A percentile compares a stretch with the other conserved stretches of the same genome.
Conservation (phyloP, 2,888 invertebrate species). For the Cataglyphis albicans region DNA sequence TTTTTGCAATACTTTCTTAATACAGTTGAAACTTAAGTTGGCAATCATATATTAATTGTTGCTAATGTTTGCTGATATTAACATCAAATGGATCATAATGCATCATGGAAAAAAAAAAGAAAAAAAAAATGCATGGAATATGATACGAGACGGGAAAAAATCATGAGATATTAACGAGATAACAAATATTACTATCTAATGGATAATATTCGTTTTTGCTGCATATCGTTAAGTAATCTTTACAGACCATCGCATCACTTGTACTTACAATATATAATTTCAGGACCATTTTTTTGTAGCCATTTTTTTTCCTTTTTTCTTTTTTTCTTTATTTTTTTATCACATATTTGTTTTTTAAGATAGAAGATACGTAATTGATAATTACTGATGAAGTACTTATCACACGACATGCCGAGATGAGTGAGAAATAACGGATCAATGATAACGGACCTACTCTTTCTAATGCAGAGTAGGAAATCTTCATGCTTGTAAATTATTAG, state of each 20-base stretch:
- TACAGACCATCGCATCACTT: slow-evolving; percentile 15
- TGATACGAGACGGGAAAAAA: not conserved
- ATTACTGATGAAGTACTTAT: not conserved
- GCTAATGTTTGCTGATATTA: not conserved
- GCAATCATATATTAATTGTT: slow-evolving; percentile 10
- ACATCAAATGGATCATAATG: not conserved
- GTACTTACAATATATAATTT: slow-evolving; percentile 14
- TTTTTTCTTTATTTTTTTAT: not conserved
- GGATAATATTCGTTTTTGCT: slow-evolving; percentile 29
- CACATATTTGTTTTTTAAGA: slow-evolving; percentile 1
- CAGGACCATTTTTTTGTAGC: not conserved
- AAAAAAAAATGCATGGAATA: slow-evolving; percentile 1
- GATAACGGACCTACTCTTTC: not conserved
- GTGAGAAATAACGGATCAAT: slow-evolving; percentile 5
- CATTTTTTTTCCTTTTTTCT: not conserved
- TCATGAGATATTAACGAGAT: slow-evolving; percentile 15
- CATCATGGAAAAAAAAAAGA: not conserved
- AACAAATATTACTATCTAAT: slow-evolving; percentile 37
- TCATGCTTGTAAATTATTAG: not conserved
- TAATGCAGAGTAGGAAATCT: not conserved
- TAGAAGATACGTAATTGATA: not conserved
- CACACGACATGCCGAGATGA: not conserved
- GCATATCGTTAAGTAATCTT: slow-evolving; percentile 45
- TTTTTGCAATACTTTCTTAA: slow-evolving; percentile 6
- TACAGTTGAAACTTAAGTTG: not conserved